These are phyloP conservation scores for Rhodeus uyekii DNA, from an alignment of 2,797 vertebrate species.

Conservation along the genomic window DNA sequence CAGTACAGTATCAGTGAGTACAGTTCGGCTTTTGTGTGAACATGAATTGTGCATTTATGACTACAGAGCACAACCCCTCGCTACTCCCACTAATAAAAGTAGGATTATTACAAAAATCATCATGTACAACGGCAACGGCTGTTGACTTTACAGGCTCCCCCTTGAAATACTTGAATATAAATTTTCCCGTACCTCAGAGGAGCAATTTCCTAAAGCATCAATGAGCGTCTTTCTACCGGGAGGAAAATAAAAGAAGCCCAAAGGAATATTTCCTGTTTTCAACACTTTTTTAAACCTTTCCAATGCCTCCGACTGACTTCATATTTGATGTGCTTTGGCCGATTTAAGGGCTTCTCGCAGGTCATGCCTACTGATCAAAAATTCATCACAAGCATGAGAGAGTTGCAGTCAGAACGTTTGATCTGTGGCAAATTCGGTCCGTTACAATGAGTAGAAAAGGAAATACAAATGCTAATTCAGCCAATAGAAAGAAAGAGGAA, in stretches of 20 bases:
- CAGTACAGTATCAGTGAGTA: slow-evolving; percentile 65
- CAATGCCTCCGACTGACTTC: slow-evolving; percentile 14
- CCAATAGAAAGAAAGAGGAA: neutral
- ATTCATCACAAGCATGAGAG: slow-evolving; percentile 37
- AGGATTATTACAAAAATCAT: slow-evolving; percentile 78
- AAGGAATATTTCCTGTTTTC: slow-evolving; percentile 57
- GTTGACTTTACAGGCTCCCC: slow-evolving; percentile 74
- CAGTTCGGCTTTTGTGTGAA: slow-evolving; percentile 67
- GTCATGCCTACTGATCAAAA: slow-evolving; percentile 35
- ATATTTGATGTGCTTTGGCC: slow-evolving; percentile 17
- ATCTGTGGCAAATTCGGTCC: slow-evolving; percentile 41
- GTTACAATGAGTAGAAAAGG: slow-evolving; percentile 31
- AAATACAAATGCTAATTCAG: slow-evolving; percentile 40
- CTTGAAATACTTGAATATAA: slow-evolving; percentile 51
- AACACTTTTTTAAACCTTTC: slow-evolving; percentile 27
- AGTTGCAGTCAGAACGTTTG: slow-evolving; percentile 26
- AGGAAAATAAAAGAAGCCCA: slow-evolving; percentile 72
- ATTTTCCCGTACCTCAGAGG: slow-evolving; percentile 63
- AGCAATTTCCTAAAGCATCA: slow-evolving; percentile 74
- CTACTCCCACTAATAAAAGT: slow-evolving; percentile 71
- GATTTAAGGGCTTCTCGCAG: neutral
- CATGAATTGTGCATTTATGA: slow-evolving; percentile 73
- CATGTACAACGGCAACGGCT: slow-evolving; percentile 58
- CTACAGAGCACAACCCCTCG: slow-evolving; percentile 62
- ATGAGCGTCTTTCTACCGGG: slow-evolving; percentile 70